A percentile compares a stretch with the other conserved stretches of the same genome.
Evolutionary conservation across 2,797 vertebrate genomes (phyloP).

Genomic region (Pipistrellus nathusii): DNA sequence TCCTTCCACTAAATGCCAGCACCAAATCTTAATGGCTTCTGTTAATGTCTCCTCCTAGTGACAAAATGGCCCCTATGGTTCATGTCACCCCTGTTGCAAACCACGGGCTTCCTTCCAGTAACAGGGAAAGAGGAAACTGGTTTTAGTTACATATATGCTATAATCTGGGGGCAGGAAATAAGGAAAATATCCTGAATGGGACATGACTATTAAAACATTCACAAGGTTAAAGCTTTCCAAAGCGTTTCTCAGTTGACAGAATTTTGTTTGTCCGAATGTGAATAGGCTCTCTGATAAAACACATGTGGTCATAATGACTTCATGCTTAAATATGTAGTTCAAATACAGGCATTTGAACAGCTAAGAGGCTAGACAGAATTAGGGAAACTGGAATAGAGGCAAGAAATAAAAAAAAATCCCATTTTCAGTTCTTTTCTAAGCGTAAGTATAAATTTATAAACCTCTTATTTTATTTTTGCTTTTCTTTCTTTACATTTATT

Average conservation of each 20-base stretch:
- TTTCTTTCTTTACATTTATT: neutral
- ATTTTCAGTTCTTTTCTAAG: slow-evolving; percentile 41
- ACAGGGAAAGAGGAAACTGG: neutral
- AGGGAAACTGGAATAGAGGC: neutral
- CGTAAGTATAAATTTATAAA: neutral
- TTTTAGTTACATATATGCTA: slow-evolving; percentile 39
- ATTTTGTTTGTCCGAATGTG: slow-evolving; percentile 48
- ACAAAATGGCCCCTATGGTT: neutral
- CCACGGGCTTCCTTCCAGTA: neutral
- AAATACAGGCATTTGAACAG: slow-evolving; percentile 34
- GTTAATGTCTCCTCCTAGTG: neutral
- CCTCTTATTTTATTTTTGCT: neutral
- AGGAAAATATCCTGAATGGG: slow-evolving; percentile 13
- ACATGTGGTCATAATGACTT: slow-evolving; percentile 70
- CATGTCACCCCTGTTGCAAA: neutral
- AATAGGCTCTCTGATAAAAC: slow-evolving; percentile 12
- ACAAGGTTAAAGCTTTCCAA: slow-evolving; percentile 45
- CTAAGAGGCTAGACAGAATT: neutral
- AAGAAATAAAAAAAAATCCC: neutral
- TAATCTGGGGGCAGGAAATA: slow-evolving; percentile 35
- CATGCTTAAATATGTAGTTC: neutral
- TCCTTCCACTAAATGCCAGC: neutral
- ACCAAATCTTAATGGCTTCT: neutral
- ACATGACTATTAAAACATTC: neutral
- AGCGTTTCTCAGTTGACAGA: neutral